Base-by-base conservation (phyloP, 2,888 invertebrate genomes). In the Morpho helenor region DNA sequence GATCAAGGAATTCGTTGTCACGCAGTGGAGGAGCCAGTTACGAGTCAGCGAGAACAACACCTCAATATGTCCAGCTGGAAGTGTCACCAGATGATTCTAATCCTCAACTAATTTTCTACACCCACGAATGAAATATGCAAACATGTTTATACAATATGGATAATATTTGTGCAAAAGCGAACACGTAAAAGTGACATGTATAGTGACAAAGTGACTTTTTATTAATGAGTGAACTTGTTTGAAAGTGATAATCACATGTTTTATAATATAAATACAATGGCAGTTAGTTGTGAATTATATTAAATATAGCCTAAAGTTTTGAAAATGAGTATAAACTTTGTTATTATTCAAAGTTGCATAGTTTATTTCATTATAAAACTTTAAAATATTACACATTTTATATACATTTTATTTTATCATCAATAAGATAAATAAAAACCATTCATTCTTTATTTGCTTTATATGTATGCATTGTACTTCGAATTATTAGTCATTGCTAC, bases 41-140 rank as follows among this genome's bases (percentile, higher is more conserved):
- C 68, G 92, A 91, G 65, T 91, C 91, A 52, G 92, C 89, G 0
- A 72, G 89, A 43, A 87, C 91, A 0, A 86, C 90, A 0, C 87
- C 90, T 0, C 91, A 91, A 59, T 91, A 71, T 55, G 89, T 91
- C 0, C 91, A 91, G 56, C 68, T 91, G 7, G 91, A 91, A 63
- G 83, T 90, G 67, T 87, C 88, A 0, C 88, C 84, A 0, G 91
- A 91, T 58, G 92, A 92, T 64, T 95, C 96, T 56, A 94, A 94
- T 80, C 94, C 94, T 67, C 95, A 95, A 70, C 95, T 96, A 73
- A 96, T 97, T 76, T 96, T 97, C 75, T 97, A 96, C 87, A 95
- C 97, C 61, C 96, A 97, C 62, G 89, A 90, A 69, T 88, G 81
- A 87, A 67, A 57, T 16, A 56, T 57, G 55, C 61, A 56, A 60